A percentile compares a stretch with the other conserved stretches of the same genome.
These are phyloP conservation scores for Alces alces DNA, from an alignment of 2,113 vertebrate genomes.

Conservation along the genomic window DNA sequence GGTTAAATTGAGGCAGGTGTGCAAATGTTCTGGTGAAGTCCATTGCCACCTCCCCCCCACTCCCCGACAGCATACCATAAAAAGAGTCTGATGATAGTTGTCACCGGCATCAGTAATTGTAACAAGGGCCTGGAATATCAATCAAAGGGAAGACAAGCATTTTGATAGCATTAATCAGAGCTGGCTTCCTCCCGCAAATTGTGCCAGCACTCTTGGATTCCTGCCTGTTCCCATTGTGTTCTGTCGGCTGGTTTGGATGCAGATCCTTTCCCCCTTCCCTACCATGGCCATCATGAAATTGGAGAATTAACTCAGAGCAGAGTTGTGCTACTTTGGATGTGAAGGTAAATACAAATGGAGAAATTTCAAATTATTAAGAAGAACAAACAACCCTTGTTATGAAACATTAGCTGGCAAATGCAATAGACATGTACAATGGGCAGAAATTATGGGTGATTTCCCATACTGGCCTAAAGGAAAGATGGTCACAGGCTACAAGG, in stretches of 20 bases:
- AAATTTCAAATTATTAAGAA: slow-evolving; percentile 77
- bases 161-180: slow-evolving; percentile 72
- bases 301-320: slow-evolving; percentile 80
- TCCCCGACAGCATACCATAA: slow-evolving; percentile 31
- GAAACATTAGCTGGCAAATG: slow-evolving; percentile 79
- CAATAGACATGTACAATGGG: not conserved
- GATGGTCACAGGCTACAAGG: not conserved
- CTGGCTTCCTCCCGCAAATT: slow-evolving; percentile 58
- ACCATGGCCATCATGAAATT: slow-evolving; percentile 70
- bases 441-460: not conserved
- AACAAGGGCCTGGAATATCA: slow-evolving; percentile 74
- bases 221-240: slow-evolving; percentile 78
- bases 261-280: slow-evolving; percentile 59
- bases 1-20: slow-evolving; percentile 63
- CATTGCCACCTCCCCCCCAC: not conserved
- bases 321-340: slow-evolving; percentile 73
- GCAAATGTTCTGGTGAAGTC: slow-evolving; percentile 54
- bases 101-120: slow-evolving; percentile 58
- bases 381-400: slow-evolving; percentile 79
- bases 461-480: not conserved
- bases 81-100: slow-evolving; percentile 52
- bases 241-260: slow-evolving; percentile 76
- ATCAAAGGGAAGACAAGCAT: slow-evolving; percentile 70
- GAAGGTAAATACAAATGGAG: slow-evolving; percentile 76
- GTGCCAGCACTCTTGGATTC: slow-evolving; percentile 78